Evolutionary conservation across 2,888 invertebrate species (phyloP).

Genomic region (Mesorhabditis sp.): DNA sequence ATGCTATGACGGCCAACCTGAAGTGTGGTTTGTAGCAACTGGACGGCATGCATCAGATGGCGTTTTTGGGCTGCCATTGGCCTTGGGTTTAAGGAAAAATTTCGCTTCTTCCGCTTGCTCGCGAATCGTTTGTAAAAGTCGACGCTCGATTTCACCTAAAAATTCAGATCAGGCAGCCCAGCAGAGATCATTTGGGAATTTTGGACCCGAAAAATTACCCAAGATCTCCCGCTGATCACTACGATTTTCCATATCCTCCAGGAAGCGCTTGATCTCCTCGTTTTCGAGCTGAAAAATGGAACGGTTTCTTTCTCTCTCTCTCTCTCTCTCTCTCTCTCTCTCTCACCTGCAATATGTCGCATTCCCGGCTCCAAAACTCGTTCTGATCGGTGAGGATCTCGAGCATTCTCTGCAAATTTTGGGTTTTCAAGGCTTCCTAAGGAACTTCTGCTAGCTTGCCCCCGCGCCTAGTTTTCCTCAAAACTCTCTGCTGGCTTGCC

Average conservation of each 20-base stretch:
- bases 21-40: constrained; percentile 16
- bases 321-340: neutral
- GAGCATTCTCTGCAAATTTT: constrained; percentile 30
- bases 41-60: constrained; percentile 18
- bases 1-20: constrained; percentile 5
- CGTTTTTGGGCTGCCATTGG: constrained; percentile 19
- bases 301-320: neutral
- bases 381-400: constrained; percentile 41
- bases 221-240: constrained; percentile 46
- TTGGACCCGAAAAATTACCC: constrained; percentile 16
- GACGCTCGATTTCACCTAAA: constrained; percentile 44
- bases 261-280: constrained; percentile 42
- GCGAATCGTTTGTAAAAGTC: constrained; percentile 45
- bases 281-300: constrained; percentile 26
- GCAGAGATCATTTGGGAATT: too few species aligned
- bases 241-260: constrained; percentile 48
- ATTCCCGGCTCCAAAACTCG: constrained; percentile 42
- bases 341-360: constrained; percentile 26
- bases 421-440: too few species aligned
- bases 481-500: too few species aligned
- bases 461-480: too few species aligned
- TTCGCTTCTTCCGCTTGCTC: constrained; percentile 45
- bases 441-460: too few species aligned
- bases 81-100: too few species aligned
- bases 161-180: neutral